Conservation (phyloP, 2,888 invertebrate species). For the Luperina nickerlii region DNA sequence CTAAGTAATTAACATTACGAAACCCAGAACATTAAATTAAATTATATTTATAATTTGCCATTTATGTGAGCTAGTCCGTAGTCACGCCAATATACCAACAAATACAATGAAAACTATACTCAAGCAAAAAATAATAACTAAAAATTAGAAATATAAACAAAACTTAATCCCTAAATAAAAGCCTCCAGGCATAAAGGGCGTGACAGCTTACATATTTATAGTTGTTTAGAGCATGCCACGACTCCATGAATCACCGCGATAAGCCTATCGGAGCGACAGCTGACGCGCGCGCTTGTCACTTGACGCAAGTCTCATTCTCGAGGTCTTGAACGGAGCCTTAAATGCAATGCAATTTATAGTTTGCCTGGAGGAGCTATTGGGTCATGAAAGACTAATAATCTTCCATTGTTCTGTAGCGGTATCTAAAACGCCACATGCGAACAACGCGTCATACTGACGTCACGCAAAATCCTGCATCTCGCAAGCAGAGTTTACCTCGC, state of each 20-base stretch:
- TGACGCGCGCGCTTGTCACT: not conserved
- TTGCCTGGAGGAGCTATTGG: no score
- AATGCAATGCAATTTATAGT: not conserved
- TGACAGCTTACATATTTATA: not conserved
- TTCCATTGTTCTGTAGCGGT: no score
- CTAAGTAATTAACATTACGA: not conserved
- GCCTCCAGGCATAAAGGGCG: not conserved
- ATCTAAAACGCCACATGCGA: no score
- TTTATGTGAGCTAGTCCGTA: not conserved
- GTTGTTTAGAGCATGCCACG: not conserved
- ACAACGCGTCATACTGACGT: no score
- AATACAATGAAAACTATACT: not conserved
- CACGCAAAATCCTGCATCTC: no score
- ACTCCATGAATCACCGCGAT: not conserved
- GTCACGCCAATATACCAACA: not conserved
- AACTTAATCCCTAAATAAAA: not conserved
- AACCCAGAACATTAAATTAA: not conserved
- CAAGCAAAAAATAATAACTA: not conserved
- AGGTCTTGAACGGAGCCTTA: not conserved
- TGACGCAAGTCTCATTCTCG: not conserved
- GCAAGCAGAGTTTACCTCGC: no score
- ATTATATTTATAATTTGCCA: not conserved
- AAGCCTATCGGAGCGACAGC: fast-evolving
- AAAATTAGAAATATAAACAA: no score
- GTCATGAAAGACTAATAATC: no score